Evolutionary conservation across 2,113 vertebrate species (phyloP).

Genomic region (Stigmatopora argus): DNA sequence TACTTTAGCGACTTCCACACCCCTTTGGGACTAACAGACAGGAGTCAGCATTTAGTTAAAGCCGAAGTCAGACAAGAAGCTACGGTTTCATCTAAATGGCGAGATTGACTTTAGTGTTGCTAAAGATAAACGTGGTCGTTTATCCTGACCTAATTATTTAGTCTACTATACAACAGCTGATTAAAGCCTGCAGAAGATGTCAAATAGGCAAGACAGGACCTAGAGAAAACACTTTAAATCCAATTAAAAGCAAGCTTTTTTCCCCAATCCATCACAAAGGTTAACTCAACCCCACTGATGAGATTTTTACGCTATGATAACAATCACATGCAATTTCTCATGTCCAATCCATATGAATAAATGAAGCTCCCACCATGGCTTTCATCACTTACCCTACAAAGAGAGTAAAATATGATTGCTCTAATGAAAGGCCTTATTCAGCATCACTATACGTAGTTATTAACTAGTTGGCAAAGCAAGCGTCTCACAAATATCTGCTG

Average conservation of each 20-base stretch:
- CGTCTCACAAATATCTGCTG: background rate
- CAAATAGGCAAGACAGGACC: background rate
- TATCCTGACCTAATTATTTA: constrained; percentile 1
- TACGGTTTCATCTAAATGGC: background rate
- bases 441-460: background rate
- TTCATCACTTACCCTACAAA: background rate
- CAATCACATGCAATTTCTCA: background rate
- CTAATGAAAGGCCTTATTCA: background rate
- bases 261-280: background rate
- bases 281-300: background rate
- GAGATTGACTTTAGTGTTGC: background rate
- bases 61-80: background rate
- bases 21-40: background rate
- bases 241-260: background rate
- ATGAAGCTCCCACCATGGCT: background rate
- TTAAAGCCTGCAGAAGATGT: background rate
- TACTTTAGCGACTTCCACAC: background rate
- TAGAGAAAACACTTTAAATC: background rate
- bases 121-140: background rate
- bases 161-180: background rate
- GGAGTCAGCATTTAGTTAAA: background rate
- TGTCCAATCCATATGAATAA: background rate
- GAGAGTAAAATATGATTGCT: background rate
- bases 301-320: background rate
- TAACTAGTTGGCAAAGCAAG: background rate